phyloP scores from a whole-genome alignment of 2,888 invertebrate species.

The Eristalis arbustorum region DNA sequence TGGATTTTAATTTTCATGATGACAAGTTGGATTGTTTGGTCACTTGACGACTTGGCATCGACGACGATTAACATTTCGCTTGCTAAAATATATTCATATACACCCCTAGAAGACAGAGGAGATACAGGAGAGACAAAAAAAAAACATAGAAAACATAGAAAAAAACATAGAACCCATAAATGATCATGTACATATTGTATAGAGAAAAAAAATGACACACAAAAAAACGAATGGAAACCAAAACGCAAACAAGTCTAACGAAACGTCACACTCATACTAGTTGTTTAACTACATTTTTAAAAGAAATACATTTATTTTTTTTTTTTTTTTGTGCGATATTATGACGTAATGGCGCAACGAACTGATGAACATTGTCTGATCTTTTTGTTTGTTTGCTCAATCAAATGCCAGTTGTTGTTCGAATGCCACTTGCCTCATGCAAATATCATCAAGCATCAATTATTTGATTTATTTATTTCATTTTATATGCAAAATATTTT shows the following conservation, averaged over 20 bases:
- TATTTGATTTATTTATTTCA: too few relatives aligned
- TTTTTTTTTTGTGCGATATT: neutral
- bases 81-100: too few relatives aligned
- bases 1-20: too few relatives aligned
- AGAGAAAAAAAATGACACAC: neutral
- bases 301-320: neutral
- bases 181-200: neutral
- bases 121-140: too few relatives aligned
- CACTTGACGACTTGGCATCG: too few relatives aligned
- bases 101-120: too few relatives aligned
- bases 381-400: too few relatives aligned
- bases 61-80: too few relatives aligned
- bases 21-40: too few relatives aligned
- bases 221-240: slow-evolving; percentile 3
- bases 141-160: neutral
- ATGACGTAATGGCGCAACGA: neutral
- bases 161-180: neutral
- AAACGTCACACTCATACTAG: neutral
- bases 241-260: neutral
- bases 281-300: neutral
- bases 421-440: too few relatives aligned
- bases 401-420: too few relatives aligned
- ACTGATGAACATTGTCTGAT: neutral
- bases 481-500: neutral
- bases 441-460: too few relatives aligned